Percentiles rank a stretch among this genome's conserved stretches.
phyloP scores from a whole-genome alignment of 2,113 vertebrate genomes.

The Dasyurus viverrinus region DNA sequence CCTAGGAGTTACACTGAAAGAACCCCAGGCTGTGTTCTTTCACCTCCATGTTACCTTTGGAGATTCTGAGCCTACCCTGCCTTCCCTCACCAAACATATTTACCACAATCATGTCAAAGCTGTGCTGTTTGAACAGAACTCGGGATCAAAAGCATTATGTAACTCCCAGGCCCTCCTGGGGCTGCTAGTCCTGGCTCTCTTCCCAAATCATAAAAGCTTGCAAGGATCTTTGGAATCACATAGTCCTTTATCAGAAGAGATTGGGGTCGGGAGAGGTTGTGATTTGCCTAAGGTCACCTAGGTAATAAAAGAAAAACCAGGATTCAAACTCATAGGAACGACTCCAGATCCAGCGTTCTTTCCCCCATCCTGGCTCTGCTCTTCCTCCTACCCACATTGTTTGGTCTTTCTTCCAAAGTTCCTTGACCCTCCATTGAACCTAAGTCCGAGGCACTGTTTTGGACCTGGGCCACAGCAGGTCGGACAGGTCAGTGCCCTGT shows the following conservation, averaged over 20 bases:
- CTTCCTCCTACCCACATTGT: background rate
- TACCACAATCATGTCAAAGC: background rate
- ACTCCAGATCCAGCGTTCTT: background rate
- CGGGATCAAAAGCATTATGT: background rate
- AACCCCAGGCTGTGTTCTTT: background rate
- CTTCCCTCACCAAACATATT: background rate
- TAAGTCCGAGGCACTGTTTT: background rate
- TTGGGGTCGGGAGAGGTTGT: background rate
- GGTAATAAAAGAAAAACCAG: background rate
- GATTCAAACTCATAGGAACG: background rate
- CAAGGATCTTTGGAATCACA: background rate
- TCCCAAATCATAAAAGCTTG: background rate
- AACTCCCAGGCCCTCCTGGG: background rate
- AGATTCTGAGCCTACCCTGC: background rate
- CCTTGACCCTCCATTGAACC: background rate
- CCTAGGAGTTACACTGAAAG: background rate
- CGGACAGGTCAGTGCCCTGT: background rate
- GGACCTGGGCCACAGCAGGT: background rate
- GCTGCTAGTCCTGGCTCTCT: background rate
- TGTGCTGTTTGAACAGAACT: background rate
- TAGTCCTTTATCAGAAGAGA: background rate
- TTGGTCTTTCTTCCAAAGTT: background rate
- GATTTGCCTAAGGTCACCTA: background rate
- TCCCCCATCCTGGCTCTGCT: background rate
- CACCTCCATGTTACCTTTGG: background rate